These are phyloP conservation scores for Anthophora plumipes DNA, from an alignment of 2,888 invertebrate species.

Conservation along the genomic window DNA sequence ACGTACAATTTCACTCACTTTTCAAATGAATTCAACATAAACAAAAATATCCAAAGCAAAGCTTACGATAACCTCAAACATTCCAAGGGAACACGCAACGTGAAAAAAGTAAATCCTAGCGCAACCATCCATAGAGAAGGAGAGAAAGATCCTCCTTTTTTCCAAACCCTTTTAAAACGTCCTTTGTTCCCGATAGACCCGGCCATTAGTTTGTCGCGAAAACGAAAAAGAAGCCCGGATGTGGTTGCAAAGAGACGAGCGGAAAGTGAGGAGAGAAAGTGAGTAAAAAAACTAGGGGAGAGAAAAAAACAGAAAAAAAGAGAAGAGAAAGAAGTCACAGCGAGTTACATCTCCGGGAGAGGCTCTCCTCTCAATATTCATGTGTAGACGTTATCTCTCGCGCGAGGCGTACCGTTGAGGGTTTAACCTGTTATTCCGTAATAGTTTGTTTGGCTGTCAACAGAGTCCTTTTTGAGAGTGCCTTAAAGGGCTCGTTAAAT, in stretches of 20 bases:
- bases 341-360: conserved; percentile 22
- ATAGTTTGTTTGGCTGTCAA: conserved; percentile 55
- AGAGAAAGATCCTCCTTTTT: neutral
- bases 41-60: too few species aligned
- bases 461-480: conserved; percentile 42
- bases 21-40: too few species aligned
- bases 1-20: too few species aligned
- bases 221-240: neutral
- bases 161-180: neutral
- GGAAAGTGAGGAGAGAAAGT: neutral
- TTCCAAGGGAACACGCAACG: too few species aligned
- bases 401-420: neutral
- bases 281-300: neutral
- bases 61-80: too few species aligned
- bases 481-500: conserved; percentile 69
- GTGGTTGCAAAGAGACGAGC: too few species aligned
- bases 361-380: conserved; percentile 32
- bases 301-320: neutral
- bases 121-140: too few species aligned
- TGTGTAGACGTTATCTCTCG: conserved; percentile 26
- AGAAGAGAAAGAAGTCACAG: conserved; percentile 2
- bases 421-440: conserved; percentile 34
- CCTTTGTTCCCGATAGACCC: neutral
- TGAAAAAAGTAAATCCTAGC: too few species aligned
- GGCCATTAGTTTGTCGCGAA: neutral